These are phyloP conservation scores for Xestia xanthographa DNA, from an alignment of 2,888 invertebrate species.

Conservation along the genomic window DNA sequence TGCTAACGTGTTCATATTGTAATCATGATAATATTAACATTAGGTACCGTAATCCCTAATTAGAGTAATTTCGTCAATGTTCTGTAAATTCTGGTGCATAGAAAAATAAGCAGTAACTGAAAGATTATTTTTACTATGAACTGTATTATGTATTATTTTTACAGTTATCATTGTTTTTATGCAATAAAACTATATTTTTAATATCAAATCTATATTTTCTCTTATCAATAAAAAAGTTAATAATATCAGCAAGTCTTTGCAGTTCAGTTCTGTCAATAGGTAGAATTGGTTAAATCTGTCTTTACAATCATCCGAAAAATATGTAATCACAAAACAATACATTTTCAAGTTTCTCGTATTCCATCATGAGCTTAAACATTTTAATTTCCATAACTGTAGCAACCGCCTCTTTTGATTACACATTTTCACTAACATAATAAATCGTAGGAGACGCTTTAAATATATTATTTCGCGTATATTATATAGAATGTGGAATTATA, in stretches of 20 bases:
- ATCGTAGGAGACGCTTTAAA: conserved; percentile 27
- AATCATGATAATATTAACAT: conserved; percentile 64
- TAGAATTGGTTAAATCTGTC: conserved; percentile 66
- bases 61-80: conserved; percentile 65
- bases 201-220: conserved; percentile 76
- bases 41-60: conserved; percentile 48
- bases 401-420: conserved; percentile 28
- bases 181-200: conserved; percentile 73
- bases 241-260: conserved; percentile 53
- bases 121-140: conserved; percentile 74
- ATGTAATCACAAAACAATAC: conserved; percentile 22
- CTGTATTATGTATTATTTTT: conserved; percentile 56
- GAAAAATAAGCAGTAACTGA: conserved; percentile 75
- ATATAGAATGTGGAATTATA: conserved; percentile 17
- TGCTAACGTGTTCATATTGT: conserved; percentile 57
- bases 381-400: conserved; percentile 18
- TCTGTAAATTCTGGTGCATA: conserved; percentile 78
- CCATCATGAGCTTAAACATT: conserved; percentile 5
- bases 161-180: conserved; percentile 67
- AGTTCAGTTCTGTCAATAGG: conserved; percentile 57
- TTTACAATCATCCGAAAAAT: conserved; percentile 54
- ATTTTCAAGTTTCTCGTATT: conserved; percentile 9
- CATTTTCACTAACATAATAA: conserved; percentile 16
- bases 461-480: conserved; percentile 27
- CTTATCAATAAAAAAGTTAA: conserved; percentile 66